Conservation (phyloP, 2,797 vertebrate species). For the Coracias cyanogaster region DNA sequence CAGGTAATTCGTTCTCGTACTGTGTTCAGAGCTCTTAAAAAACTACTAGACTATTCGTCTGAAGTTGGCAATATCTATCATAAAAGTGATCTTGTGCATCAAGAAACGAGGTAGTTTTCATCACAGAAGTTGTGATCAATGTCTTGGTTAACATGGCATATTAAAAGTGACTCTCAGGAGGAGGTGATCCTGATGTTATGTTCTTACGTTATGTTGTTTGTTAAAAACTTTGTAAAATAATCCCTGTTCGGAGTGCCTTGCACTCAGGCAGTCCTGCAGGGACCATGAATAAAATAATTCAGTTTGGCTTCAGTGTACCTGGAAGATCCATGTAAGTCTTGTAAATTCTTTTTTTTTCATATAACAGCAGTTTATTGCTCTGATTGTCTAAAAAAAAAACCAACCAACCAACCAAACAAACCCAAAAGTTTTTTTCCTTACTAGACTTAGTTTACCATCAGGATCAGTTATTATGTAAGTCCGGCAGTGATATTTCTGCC, state of each 20-base stretch:
- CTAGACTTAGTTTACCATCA: background rate
- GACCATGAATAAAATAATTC: background rate
- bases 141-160: background rate
- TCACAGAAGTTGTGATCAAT: background rate
- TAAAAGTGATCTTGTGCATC: background rate
- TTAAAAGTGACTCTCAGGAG: background rate
- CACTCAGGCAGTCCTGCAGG: background rate
- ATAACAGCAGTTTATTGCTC: background rate
- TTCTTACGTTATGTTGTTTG: background rate
- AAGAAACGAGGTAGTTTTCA: background rate
- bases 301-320: background rate
- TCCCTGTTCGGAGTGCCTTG: background rate
- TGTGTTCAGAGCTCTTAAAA: background rate
- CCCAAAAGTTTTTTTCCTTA: background rate
- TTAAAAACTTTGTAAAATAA: background rate
- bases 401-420: background rate
- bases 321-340: background rate
- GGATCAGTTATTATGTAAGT: background rate
- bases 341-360: background rate
- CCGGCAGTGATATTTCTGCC: background rate
- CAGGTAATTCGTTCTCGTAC: background rate
- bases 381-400: background rate
- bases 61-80: background rate
- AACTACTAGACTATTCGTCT: background rate
- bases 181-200: background rate